A percentile compares a stretch with the other conserved stretches of the same genome.
Evolutionary conservation across 2,888 invertebrate species (phyloP).

Genomic region (Neria commutata): DNA sequence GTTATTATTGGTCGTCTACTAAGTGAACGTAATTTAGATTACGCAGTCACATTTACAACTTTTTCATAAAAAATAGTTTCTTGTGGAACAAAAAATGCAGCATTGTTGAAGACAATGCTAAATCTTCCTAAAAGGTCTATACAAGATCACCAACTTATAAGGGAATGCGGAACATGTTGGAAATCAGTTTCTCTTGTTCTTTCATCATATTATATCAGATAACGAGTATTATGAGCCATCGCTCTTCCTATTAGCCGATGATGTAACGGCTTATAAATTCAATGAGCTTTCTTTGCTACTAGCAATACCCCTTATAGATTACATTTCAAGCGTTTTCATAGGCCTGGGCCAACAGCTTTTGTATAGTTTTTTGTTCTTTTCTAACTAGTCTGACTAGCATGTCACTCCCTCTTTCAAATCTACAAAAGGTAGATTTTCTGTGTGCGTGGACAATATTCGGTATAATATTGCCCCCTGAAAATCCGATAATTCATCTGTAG

Average conservation of each 20-base stretch:
- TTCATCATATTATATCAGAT: constrained; percentile 85
- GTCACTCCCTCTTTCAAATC: too few relatives aligned
- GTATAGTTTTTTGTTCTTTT: too few relatives aligned
- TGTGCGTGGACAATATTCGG: too few relatives aligned
- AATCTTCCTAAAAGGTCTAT: constrained; percentile 89
- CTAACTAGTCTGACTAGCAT: too few relatives aligned
- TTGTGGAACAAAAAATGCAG: constrained; percentile 75
- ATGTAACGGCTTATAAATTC: constrained; percentile 84
- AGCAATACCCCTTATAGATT: constrained; percentile 80
- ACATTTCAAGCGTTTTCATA: constrained; percentile 83
- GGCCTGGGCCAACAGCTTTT: too few relatives aligned
- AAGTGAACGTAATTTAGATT: constrained; percentile 45
- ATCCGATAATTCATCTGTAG: too few relatives aligned
- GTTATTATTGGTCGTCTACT: constrained; percentile 48
- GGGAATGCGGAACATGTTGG: constrained; percentile 84
- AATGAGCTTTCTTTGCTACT: constrained; percentile 84
- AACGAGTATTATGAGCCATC: constrained; percentile 89
- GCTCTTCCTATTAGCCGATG: constrained; percentile 79
- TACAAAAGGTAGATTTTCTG: too few relatives aligned
- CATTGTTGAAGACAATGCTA: constrained; percentile 84
- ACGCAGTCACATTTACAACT: constrained; percentile 34
- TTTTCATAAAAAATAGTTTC: constrained; percentile 46
- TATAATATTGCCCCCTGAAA: too few relatives aligned
- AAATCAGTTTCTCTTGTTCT: constrained; percentile 79
- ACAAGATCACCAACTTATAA: constrained; percentile 78